Evolutionary conservation across 2,888 invertebrate genomes (phyloP), one percentile per base, ranked within the genome.

Genomic region (Auanema freiburgensis): DNA sequence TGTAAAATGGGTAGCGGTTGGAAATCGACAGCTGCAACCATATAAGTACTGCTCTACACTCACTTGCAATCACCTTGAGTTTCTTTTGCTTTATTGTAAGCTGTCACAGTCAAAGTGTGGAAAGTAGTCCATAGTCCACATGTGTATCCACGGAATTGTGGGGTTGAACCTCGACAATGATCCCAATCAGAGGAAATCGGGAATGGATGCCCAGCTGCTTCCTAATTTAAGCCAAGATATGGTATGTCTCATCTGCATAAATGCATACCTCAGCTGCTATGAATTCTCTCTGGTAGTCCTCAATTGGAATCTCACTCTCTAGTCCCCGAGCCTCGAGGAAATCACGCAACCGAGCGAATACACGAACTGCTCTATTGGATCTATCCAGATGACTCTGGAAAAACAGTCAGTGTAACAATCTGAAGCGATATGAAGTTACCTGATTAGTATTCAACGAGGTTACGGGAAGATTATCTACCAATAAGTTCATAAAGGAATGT

Each of bases 51-150:
- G 23, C 24, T 23, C 52, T 40, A 40, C n/a, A n/a, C n/a, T n/a
- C n/a, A 55, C n/a, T 55, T 8, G 53, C 10, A 49, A 52, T 25
- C 10, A 55, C 59, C 12, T 16, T 57, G 63, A 24, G 69, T 69
- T 3, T 61, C 55, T 16, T 62, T 61, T 51, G 67, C 67, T 25
- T 76, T 72, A 50, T 83, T 79, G 61, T 85, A 85, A 12, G 91
- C 90, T 81, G 90, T 90, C 0, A 95, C 91, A 0, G 93, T 92
- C 63, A 98, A 85, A 49, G 90, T 91, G 84, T 98, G 97, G 84
- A 96, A 98, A 74, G 93, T 86, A 16, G 90, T 91, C 98, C 98
- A 98, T 25, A 98, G 86, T 0, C 93, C 91, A 85, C 97, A 98
- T 0, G 94, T 91, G 84, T 92, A 97, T 14, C 95, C 94, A 56